Evolutionary conservation across 2,888 invertebrate genomes (phyloP), one percentile per base, ranked within the genome.

Genomic region (Lasioglossum oenotherae): DNA sequence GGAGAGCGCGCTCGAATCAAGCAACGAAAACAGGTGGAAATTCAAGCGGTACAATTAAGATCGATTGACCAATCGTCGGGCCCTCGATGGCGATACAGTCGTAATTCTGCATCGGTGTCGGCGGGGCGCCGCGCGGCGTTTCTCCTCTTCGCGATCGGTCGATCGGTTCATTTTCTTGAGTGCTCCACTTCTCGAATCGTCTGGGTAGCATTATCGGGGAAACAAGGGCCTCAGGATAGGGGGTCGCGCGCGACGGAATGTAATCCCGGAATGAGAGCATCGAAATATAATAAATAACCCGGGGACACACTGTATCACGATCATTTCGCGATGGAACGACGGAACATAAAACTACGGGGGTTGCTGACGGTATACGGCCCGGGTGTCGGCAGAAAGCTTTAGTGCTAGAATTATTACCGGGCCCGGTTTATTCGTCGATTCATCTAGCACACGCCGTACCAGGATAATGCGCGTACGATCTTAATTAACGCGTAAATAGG

Each of bases 91-190:
- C 75, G 73, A 71, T 78, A 75, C 86, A 72, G 78, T 76, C 78
- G 78, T 75, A 81, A 81, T 64, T 85, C 72, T 46, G 64, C 78
- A 57, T 69, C 53, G 23, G 23, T 53, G 53, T 38, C 53, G 23
- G 10, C 23, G 2, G 38, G 38, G 16, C 27, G 49, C 27, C 31
- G 14, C 16, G 19, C 64, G 19, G 64, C 31, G 31, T 16, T 23
- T 31, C 4, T 16, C 53, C 19, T 23, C n/a, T 60, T 8, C 8
- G 8, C 46, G 67, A 72, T 73, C 53, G 85, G 27, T 49, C 85
- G 85, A 85, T 79, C 84, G 79, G 79, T 85, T 85, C 85, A 85
- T 85, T 85, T 85, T 53, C 75, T 80, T 80, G 76, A 85, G 85
- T 85, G 85, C 85, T 85, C 44, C 67, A 49, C 72, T 85, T 23